A percentile compares a stretch with the other conserved stretches of the same genome.
phyloP scores from a whole-genome alignment of 37 sponge, comb jelly and placozoan genomes.

The Haliclona indistincta region DNA sequence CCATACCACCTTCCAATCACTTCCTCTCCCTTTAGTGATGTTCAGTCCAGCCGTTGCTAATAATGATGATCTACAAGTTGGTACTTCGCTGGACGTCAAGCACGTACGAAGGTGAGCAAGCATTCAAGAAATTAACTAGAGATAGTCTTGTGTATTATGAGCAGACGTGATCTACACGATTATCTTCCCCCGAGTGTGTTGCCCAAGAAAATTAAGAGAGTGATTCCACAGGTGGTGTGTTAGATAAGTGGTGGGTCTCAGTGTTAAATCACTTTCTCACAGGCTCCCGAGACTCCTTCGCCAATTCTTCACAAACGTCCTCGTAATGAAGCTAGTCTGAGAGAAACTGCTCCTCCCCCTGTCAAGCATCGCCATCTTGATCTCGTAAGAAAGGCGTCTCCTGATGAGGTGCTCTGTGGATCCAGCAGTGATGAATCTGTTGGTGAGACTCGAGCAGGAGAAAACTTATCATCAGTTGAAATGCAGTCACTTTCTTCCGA shows the following conservation, averaged over 20 bases:
- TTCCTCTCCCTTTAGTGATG: slow-evolving; percentile 30
- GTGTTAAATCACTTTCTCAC: background rate
- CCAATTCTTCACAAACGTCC: slow-evolving; percentile 20
- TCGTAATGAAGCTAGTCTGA: no score
- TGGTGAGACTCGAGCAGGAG: no score
- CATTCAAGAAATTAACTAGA: background rate
- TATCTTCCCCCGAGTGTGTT: slow-evolving; percentile 70
- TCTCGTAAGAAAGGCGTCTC: no score
- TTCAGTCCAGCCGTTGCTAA: slow-evolving; percentile 20
- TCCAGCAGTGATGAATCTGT: no score
- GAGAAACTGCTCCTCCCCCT: no score
- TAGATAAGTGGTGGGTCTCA: background rate
- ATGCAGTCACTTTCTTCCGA: no score
- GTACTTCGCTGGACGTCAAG: slow-evolving; percentile 66
- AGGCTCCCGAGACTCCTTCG: slow-evolving; percentile 38
- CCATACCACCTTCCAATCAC: background rate
- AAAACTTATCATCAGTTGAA: no score
- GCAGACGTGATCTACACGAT: slow-evolving; percentile 56
- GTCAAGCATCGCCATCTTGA: no score
- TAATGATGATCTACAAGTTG: slow-evolving; percentile 45
- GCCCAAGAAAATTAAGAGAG: slow-evolving; percentile 36
- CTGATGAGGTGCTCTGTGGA: no score
- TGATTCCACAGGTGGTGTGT: background rate
- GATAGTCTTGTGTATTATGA: no score
- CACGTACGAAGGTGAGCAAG: slow-evolving; percentile 68